phyloP scores from a whole-genome alignment of 2,888 invertebrate species.

The Dexiosoma caninum region DNA sequence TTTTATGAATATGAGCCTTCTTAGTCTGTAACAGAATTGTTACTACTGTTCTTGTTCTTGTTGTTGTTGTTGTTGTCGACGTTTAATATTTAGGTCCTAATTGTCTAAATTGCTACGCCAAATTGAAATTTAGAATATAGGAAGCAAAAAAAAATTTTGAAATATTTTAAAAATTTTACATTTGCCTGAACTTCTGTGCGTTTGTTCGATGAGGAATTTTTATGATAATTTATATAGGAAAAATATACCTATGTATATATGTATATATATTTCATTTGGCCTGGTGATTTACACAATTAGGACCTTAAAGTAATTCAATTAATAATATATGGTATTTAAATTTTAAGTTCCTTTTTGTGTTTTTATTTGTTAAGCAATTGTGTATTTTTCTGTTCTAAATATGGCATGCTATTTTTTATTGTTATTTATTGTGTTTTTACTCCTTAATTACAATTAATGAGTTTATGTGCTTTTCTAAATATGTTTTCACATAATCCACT shows the following conservation, averaged over 20 bases:
- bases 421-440: conserved; percentile 1
- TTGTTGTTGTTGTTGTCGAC: conserved; percentile 18
- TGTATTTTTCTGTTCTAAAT: conserved; percentile 21
- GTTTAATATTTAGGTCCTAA: conserved; percentile 23
- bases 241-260: too few species aligned
- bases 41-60: conserved; percentile 31
- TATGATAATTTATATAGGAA: too few species aligned
- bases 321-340: conserved; percentile 29
- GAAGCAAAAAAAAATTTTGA: too few species aligned
- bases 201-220: too few species aligned
- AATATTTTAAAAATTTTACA: too few species aligned
- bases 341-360: conserved; percentile 38
- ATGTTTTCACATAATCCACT: conserved; percentile 21
- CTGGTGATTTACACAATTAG: too few species aligned
- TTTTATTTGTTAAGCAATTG: background rate
- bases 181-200: too few species aligned
- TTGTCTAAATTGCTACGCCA: too few species aligned
- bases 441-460: conserved; percentile 22
- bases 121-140: too few species aligned
- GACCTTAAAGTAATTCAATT: conserved; percentile 36
- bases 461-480: conserved; percentile 28
- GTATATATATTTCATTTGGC: too few species aligned
- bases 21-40: conserved; percentile 40
- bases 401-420: conserved; percentile 50
- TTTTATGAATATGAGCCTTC: too few species aligned